phyloP scores from a whole-genome alignment of 2,113 vertebrate species.

The Orcinus orca region DNA sequence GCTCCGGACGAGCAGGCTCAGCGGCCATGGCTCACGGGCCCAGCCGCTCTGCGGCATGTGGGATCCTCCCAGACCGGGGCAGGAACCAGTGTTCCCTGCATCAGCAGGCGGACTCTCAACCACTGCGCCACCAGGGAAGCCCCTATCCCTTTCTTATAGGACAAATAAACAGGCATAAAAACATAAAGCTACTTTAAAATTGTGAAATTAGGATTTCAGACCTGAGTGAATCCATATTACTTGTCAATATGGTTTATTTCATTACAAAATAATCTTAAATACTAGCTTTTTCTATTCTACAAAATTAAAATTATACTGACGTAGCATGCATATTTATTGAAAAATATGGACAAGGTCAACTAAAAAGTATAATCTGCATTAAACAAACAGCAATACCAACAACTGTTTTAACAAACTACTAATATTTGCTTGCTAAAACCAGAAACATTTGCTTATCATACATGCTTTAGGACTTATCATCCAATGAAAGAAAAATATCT shows the following conservation, averaged over 20 bases:
- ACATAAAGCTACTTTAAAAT: not conserved
- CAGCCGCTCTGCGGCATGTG: too few relatives aligned
- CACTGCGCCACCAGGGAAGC: too few relatives aligned
- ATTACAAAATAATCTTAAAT: slow-evolving; percentile 21
- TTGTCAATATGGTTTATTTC: not conserved
- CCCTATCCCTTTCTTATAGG: not conserved
- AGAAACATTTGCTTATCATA: not conserved
- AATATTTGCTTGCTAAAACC: not conserved
- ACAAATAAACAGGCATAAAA: slow-evolving; percentile 5
- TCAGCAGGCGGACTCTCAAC: too few relatives aligned
- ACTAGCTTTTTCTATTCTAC: not conserved
- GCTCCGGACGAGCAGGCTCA: too few relatives aligned
- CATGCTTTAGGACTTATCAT: not conserved
- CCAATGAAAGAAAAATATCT: not conserved
- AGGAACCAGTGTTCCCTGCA: too few relatives aligned
- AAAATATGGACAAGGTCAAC: not conserved
- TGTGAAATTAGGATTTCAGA: slow-evolving; percentile 7
- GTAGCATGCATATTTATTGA: not conserved
- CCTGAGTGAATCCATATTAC: not conserved
- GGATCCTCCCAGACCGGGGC: too few relatives aligned
- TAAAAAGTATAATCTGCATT: not conserved
- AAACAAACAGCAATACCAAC: not conserved
- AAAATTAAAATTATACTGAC: slow-evolving; percentile 8
- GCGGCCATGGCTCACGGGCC: too few relatives aligned
- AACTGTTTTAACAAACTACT: not conserved